Conservation (phyloP, 2,113 vertebrate species). For the Perca flavescens region DNA sequence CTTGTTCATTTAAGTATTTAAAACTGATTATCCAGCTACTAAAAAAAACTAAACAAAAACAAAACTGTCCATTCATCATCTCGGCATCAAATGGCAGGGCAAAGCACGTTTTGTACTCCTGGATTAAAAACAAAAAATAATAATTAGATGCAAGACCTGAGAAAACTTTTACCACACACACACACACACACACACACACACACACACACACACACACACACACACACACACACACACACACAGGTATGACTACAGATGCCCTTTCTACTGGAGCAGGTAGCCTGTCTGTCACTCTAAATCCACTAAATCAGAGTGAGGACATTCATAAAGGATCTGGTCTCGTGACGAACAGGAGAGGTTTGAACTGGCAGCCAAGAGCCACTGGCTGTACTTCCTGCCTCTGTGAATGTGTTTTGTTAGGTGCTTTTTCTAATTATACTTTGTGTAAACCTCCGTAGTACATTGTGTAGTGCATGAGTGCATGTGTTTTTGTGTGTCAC, state of each 20-base stretch:
- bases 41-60: neutral
- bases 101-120: neutral
- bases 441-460: slow-evolving; percentile 55
- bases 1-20: neutral
- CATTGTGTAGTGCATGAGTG: slow-evolving; percentile 50
- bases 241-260: slow-evolving; percentile 29
- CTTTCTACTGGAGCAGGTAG: slow-evolving; percentile 34
- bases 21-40: neutral
- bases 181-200: slow-evolving; percentile 17
- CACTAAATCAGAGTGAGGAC: slow-evolving; percentile 47
- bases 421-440: slow-evolving; percentile 74
- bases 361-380: slow-evolving; percentile 73
- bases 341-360: slow-evolving; percentile 63
- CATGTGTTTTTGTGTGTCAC: slow-evolving; percentile 34
- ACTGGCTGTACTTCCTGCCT: slow-evolving; percentile 77
- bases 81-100: neutral
- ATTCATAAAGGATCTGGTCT: slow-evolving; percentile 66
- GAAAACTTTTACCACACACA: slow-evolving; percentile 17
- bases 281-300: slow-evolving; percentile 51
- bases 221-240: slow-evolving; percentile 31
- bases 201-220: slow-evolving; percentile 17
- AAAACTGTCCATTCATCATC: neutral
- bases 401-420: slow-evolving; percentile 74
- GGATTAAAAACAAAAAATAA: neutral
- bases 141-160: neutral